Evolutionary conservation across 2,797 vertebrate genomes (phyloP), one percentile per base, ranked within the genome.

Genomic region (Enteromius thamalakanensis): DNA sequence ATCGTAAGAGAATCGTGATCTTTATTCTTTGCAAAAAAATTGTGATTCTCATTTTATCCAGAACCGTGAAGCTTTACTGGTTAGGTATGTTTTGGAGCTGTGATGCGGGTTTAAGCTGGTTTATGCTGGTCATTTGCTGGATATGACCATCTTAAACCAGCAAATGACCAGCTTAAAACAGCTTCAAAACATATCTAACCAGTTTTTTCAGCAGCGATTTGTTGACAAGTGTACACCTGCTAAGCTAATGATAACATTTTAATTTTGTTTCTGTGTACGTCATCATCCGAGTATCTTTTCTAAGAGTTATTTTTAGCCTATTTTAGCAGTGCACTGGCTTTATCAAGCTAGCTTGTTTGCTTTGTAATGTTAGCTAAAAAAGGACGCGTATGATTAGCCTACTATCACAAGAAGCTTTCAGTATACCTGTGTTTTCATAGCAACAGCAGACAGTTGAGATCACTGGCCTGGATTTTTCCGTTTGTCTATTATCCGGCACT

Each of bases 371-470:
- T 69, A 76, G 64, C 65, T 60, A 45, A 72, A 72, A 81, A 70
- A 53, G 49, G 32, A 45, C 68, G 62, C 3, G 3, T 29, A 55
- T 7, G 79, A 83, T 83, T 76, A 77, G 23, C 49, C 19, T 69
- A 23, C 14, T 58, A 83, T 69, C 64, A 32, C 37, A 32, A 42
- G 19, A 42, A 1, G 17, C 37, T 67, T 76, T 76, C n/a, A 14
- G 6, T 19, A 40, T 51, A 77, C 75, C 70, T 68, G 70, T 83
- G 64, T 76, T 83, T 77, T 83, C 49, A 78, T 23, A 78, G 81
- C 64, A 60, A 58, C n/a, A 67, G 64, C 64, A 76, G 74, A 60
- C 40, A 58, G 62, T 69, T 76, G 51, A 21, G 17, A 82, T 75
- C 60, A 67, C 62, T n/a, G 29, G 53, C 53, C 51, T 76, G 80